A percentile compares a stretch with the other conserved stretches of the same genome.
phyloP scores from a whole-genome alignment of 2,113 vertebrate genomes.

The Amia ocellicauda region DNA sequence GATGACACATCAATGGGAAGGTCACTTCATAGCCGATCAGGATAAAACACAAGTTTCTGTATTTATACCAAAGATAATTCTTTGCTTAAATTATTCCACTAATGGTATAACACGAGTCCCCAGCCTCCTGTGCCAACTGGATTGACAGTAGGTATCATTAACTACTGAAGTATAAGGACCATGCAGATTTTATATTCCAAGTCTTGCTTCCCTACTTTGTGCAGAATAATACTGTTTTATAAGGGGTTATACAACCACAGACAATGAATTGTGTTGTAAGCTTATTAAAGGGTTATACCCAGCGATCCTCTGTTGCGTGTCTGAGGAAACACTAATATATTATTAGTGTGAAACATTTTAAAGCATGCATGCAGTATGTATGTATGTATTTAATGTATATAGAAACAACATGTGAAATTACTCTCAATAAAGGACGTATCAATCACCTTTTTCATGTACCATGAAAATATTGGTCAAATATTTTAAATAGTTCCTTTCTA shows the following conservation, averaged over 20 bases:
- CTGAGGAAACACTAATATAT: too few relatives aligned
- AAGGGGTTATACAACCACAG: neutral
- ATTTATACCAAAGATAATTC: constrained; percentile 57
- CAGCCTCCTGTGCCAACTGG: constrained; percentile 34
- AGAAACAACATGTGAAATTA: too few relatives aligned
- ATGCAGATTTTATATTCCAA: constrained; percentile 6
- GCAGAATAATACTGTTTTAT: constrained; percentile 10
- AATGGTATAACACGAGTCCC: constrained; percentile 42
- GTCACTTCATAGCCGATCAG: constrained; percentile 52
- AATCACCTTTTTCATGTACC: too few relatives aligned
- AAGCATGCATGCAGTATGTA: too few relatives aligned
- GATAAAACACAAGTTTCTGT: constrained; percentile 57
- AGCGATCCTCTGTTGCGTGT: too few relatives aligned
- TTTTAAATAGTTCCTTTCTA: too few relatives aligned
- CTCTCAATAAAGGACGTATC: too few relatives aligned
- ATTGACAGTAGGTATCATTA: constrained; percentile 38
- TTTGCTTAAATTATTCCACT: constrained; percentile 47
- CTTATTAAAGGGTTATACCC: neutral
- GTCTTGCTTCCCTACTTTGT: neutral
- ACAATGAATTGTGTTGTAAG: neutral
- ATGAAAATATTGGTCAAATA: too few relatives aligned
- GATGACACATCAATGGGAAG: constrained; percentile 42
- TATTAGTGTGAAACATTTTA: too few relatives aligned
- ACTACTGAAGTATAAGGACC: neutral
- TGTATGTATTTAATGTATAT: too few relatives aligned